Percentiles rank a stretch among this genome's conserved stretches.
Conservation (phyloP, 1,140 invertebrate species). For the Rhizoglyphus robini region DNA sequence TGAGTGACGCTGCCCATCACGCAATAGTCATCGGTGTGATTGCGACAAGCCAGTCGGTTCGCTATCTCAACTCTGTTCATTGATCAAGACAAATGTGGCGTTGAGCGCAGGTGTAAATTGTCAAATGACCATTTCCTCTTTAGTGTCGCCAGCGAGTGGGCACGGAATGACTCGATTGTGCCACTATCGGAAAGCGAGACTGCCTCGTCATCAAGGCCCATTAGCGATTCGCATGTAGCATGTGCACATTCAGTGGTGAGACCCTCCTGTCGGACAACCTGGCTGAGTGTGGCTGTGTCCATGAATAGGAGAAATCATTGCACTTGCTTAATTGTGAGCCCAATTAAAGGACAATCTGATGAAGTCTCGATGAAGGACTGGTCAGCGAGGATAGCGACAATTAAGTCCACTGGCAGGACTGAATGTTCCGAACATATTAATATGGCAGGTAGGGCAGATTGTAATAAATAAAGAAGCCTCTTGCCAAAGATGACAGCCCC, state of each 20-base stretch:
- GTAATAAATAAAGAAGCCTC: not conserved
- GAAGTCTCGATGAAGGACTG: not conserved
- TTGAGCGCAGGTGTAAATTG: not conserved
- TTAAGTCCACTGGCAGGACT: not conserved
- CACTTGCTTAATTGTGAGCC: not conserved
- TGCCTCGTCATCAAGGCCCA: not conserved
- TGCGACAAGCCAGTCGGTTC: no score
- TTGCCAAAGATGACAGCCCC: not conserved
- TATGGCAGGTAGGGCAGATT: not conserved
- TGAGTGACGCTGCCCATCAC: no score
- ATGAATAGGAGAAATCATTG: no score
- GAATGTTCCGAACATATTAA: not conserved
- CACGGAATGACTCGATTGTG: not conserved
- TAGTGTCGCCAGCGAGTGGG: not conserved
- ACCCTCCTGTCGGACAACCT: not conserved
- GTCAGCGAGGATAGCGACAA: not conserved
- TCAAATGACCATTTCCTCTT: not conserved
- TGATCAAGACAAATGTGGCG: not conserved
- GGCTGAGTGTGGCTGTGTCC: not conserved
- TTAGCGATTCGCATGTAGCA: not conserved
- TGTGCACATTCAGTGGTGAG: not conserved
- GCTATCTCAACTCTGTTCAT: no score
- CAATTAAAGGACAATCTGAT: not conserved
- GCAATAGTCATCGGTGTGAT: no score
- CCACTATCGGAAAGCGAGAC: not conserved